Base-by-base conservation (phyloP, 2,888 invertebrate genomes). In the Stenchaetothrips biformis region DNA sequence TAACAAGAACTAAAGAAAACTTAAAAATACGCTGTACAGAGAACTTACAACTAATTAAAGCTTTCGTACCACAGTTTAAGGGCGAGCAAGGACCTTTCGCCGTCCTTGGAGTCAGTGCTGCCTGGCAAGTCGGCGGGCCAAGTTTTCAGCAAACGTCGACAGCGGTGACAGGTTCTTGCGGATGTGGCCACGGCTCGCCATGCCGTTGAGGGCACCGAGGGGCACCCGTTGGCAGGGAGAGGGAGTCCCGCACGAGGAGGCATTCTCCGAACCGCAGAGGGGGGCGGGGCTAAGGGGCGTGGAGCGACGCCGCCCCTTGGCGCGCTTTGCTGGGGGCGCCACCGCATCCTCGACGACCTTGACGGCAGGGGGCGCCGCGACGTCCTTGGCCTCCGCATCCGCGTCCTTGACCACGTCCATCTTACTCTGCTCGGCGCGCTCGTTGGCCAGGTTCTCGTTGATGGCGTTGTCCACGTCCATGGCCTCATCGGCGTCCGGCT, bases 401-500 rank as follows among this genome's bases (percentile, higher is more conserved):
- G 1, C 67, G 67, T 7, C 67, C 67, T 74, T 21, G 67, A 25
- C 67, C 67, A 74, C 67, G 67, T 74, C 67, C 67, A 74, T 74
- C 59, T 13, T 59, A 25, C 67, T 74, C 67, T 74, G 67, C 67
- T 74, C 67, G 67, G 21, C 67, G 67, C 67, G 67, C 67, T 74
- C 67, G 67, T 74, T 74, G 67, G 67, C 67, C 67, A 74, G 67
- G 67, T 74, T 74, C 67, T 74, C 67, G 67, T 74, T 74, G 25
- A 74, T 25, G 8, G 21, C 67, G 67, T 74, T 74, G 67, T 74
- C 67, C 67, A 74, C 67, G 67, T 74, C 67, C 67, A 74, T 74
- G 67, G 67, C 67, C 25, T 11, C 67, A n/a, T 67, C 25, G 21
- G 67, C 25, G 21, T 7, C 21, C 25, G 37, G 21, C 67, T 21